Evolutionary conservation across 2,888 invertebrate genomes (phyloP), one percentile per base, ranked within the genome.

Genomic region (Ectropis crepuscularia): DNA sequence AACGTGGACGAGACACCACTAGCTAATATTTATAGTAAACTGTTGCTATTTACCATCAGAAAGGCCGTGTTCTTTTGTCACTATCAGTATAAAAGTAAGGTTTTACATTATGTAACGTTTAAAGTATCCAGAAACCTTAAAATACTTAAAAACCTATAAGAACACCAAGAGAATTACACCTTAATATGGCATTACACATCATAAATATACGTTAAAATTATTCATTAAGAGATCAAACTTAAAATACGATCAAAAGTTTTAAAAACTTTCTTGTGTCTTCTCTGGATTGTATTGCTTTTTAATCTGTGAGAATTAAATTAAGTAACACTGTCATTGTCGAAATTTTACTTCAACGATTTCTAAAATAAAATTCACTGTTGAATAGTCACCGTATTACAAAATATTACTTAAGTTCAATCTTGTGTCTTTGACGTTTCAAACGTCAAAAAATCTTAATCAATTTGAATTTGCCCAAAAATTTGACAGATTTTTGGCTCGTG

Each of bases 111-210:
- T 41, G 8, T 7, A 41, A 41, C 7, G 41, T 28, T 28, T 16
- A 49, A 38, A n/a, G 28, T 41, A 53, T 38, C 12, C 12, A n/a
- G 12, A 48, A 54, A 50, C 45, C 60, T 66, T 64, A 64, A 42
- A 39, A 38, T 55, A 60, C 64, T 72, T 38, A 65, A 66, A n/a
- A 57, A 72, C 72, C 74, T 64, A 68, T 63, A 76, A 75, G 80
- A 86, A 89, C 83, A 87, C 83, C 81, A 84, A 81, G 60, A 83
- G 80, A 81, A 80, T 86, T 87, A 85, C 80, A 90, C 86, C 87
- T 86, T 92, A 92, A 91, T 92, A 92, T 92, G 92, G 92, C 92
- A 89, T 90, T 90, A 82, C 70, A 84, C 79, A 87, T 89, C 81
- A 89, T 90, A 89, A 89, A 89, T 88, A 87, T 82, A 28, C 16